Evolutionary conservation across 1,140 invertebrate genomes (phyloP).

Genomic region (Plectrocnemia conspersa): DNA sequence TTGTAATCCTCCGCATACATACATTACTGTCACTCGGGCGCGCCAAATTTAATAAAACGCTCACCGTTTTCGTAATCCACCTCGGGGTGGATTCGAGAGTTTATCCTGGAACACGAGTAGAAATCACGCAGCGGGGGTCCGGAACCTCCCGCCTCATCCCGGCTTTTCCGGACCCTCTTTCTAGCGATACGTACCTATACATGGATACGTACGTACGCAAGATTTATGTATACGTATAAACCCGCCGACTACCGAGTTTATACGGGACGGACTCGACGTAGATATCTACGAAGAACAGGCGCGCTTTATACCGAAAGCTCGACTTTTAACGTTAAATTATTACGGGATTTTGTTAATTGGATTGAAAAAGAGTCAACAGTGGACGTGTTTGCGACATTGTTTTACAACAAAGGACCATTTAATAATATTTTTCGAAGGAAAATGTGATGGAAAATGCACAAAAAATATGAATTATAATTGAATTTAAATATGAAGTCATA

Average conservation of each 20-base stretch:
- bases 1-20: neutral
- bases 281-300: too few relatives aligned
- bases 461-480: too few relatives aligned
- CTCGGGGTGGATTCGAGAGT: conserved; percentile 23
- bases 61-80: conserved; percentile 32
- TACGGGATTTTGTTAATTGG: too few relatives aligned
- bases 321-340: too few relatives aligned
- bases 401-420: too few relatives aligned
- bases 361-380: too few relatives aligned
- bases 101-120: conserved; percentile 33
- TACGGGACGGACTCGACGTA: neutral
- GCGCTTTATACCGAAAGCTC: too few relatives aligned
- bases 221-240: conserved; percentile 1
- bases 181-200: conserved; percentile 4
- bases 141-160: conserved; percentile 25
- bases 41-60: conserved; percentile 34
- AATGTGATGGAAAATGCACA: too few relatives aligned
- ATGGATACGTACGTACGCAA: conserved; percentile 1
- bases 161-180: conserved; percentile 20
- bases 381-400: too few relatives aligned
- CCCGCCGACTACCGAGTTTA: neutral
- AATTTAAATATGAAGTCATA: too few relatives aligned
- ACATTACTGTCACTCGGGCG: conserved; percentile 9
- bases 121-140: conserved; percentile 34
- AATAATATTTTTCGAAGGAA: too few relatives aligned